These are phyloP conservation scores for Colistium nudipinnis DNA, from an alignment of 2,113 vertebrate genomes.

Conservation along the genomic window DNA sequence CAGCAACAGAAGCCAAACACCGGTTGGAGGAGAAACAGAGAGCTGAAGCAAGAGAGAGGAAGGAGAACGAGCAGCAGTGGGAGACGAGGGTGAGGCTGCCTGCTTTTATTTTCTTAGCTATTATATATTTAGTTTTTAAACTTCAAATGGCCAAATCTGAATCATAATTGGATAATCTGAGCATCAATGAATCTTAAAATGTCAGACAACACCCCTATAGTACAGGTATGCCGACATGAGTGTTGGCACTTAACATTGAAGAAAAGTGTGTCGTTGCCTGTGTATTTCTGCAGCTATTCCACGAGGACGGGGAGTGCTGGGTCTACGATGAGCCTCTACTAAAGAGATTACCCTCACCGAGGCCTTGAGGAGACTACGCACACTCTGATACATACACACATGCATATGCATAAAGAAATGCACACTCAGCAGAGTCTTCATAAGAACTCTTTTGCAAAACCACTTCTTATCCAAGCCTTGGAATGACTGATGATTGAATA, in stretches of 20 bases:
- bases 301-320: constrained; percentile 98
- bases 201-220: neutral
- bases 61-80: constrained; percentile 94
- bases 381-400: constrained; percentile 43
- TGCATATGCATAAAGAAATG: constrained; percentile 60
- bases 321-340: constrained; percentile 96
- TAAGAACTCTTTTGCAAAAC: constrained; percentile 82
- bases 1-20: constrained; percentile 96
- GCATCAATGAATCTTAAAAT: too few species aligned
- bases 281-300: constrained; percentile 88
- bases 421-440: constrained; percentile 77
- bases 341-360: constrained; percentile 88
- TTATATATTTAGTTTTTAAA: neutral
- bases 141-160: neutral
- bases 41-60: constrained; percentile 94
- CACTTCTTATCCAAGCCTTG: constrained; percentile 80
- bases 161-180: neutral
- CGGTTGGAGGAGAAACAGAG: constrained; percentile 94
- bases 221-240: neutral
- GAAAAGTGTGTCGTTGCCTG: neutral
- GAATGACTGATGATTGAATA: constrained; percentile 78
- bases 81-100: constrained; percentile 90
- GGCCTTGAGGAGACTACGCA: constrained; percentile 79
- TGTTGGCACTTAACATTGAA: neutral
- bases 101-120: neutral